Evolutionary conservation across 2,888 invertebrate genomes (phyloP), one percentile per base, ranked within the genome.

Genomic region (Drosophila affinis): DNA sequence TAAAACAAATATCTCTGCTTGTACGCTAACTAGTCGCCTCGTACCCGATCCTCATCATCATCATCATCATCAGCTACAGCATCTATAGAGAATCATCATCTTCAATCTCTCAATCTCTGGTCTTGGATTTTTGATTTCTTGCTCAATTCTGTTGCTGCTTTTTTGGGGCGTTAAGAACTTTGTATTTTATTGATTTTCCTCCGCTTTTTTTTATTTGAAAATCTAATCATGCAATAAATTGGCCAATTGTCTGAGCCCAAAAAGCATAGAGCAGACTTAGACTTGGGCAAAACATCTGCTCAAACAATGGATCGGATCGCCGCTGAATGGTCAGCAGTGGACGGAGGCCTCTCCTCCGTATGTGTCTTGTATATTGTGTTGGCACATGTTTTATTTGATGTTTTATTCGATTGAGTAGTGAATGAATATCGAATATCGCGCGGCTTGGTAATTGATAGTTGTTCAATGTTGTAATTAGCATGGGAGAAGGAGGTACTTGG

Each of bases 181-280:
- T 86, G 65, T 65, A 72, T 70, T 73, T 82, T 74, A 80, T 88
- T 88, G 76, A 82, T 86, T 85, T 71, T 76, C 34, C 39, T 76
- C 78, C 58, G 21, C 24, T 54, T 55, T 60, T 14, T 17, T 51
- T 61, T 67, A 64, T 64, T 76, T 52, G 70, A 76, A 76, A 76
- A 86, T 83, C 81, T 76, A 81, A 88, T 89, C 87, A 86, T 76
- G 84, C 87, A 79, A 88, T 87, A 89, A 87, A 87, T 89, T 89
- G 88, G 84, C 87, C 87, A 89, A 88, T 89, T 87, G 86, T 87
- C 82, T 85, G 74, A 45, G 56, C 63, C 39, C 39, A 59, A 62
- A 61, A 72, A 67, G 65, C 73, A 49, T 62, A 72, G 62, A 62
- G 62, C 62, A 29, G 24, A 5, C 24, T 5, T 24, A 6, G 24